phyloP scores from a whole-genome alignment of 2,113 vertebrate species.

The Cynopterus brachyotis region DNA sequence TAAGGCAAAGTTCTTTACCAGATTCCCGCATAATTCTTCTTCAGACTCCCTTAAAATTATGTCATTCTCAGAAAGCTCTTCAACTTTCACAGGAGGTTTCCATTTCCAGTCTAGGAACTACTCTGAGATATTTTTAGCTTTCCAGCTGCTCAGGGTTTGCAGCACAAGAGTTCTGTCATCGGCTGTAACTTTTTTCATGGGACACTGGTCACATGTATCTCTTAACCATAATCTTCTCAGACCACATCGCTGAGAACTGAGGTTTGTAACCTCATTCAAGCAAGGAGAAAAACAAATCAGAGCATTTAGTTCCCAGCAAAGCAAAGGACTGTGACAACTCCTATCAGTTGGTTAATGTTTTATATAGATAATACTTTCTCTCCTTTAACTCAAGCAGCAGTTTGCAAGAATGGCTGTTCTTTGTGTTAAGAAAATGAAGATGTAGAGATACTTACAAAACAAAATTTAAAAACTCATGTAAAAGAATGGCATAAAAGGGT shows the following conservation, averaged over 20 bases:
- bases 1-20: not conserved
- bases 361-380: not conserved
- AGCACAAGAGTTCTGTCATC: not conserved
- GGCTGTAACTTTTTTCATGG: not conserved
- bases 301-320: not conserved
- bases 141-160: not conserved
- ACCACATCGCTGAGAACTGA: not conserved
- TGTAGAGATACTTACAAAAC: not conserved
- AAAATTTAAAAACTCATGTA: not conserved
- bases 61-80: not conserved
- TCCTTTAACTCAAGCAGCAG: not conserved
- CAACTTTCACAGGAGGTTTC: not conserved
- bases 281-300: constrained; percentile 11
- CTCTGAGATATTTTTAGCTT: not conserved
- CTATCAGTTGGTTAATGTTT: not conserved
- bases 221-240: not conserved
- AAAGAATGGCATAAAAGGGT: not conserved
- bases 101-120: not conserved
- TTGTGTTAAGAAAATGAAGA: not conserved
- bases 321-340: not conserved
- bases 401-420: not conserved
- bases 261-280: not conserved
- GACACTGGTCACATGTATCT: not conserved
- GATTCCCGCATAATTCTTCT: not conserved
- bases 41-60: not conserved